phyloP scores from a whole-genome alignment of 2,113 vertebrate species.

The Neofelis nebulosa region DNA sequence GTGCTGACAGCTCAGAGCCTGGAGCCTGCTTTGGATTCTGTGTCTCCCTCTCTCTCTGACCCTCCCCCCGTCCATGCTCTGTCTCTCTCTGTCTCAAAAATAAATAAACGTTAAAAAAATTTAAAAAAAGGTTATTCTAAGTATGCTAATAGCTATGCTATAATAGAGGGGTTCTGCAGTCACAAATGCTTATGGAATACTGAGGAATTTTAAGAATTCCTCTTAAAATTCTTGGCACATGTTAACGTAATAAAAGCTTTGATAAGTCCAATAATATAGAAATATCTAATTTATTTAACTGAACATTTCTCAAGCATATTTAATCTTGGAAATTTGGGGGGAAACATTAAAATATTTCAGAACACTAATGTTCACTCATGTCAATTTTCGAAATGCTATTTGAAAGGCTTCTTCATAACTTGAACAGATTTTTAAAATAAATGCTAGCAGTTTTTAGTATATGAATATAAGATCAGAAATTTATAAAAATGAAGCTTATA shows the following conservation, averaged over 20 bases:
- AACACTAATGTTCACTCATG: background rate
- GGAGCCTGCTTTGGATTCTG: no score
- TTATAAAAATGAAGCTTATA: background rate
- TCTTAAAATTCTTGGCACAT: background rate
- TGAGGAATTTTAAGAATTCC: background rate
- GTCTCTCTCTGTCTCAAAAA: no score
- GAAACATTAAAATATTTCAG: background rate
- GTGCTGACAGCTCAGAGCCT: no score
- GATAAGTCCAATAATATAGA: background rate
- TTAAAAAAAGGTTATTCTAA: background rate
- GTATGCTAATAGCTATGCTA: background rate
- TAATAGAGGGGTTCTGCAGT: background rate
- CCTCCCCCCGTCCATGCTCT: no score
- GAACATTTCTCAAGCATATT: background rate
- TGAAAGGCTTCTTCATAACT: background rate
- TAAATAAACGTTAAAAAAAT: no score
- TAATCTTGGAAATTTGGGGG: background rate
- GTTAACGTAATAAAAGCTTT: background rate
- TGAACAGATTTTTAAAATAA: slow-evolving; percentile 2
- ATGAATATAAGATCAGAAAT: background rate
- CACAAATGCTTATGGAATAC: background rate
- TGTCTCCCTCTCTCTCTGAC: no score
- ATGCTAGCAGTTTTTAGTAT: background rate
- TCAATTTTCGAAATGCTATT: background rate
- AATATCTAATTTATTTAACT: background rate